phyloP scores from a whole-genome alignment of 2,113 vertebrate genomes.

The Rhinogobius similis region DNA sequence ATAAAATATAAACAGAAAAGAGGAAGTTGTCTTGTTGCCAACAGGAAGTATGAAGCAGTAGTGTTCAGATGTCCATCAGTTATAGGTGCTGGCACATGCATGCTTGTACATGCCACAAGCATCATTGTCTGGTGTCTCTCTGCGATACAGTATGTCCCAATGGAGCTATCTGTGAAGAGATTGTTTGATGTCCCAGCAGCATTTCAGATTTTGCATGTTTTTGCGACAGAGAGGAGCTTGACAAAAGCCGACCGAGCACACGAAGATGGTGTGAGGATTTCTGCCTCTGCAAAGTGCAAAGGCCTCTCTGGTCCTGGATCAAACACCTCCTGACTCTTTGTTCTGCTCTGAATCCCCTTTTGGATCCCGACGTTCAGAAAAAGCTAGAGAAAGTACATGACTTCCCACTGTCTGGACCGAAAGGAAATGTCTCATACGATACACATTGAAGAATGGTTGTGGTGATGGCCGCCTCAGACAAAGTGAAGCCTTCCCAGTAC shows the following conservation, averaged over 20 bases:
- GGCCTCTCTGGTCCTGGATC: slow-evolving; percentile 1
- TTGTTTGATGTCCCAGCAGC: slow-evolving; percentile 21
- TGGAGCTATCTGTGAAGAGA: slow-evolving; percentile 21
- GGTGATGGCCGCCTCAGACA: slow-evolving; percentile 14
- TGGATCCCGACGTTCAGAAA: slow-evolving; percentile 14
- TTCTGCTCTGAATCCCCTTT: slow-evolving; percentile 22
- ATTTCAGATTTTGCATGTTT: slow-evolving; percentile 22
- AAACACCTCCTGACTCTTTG: slow-evolving; percentile 9
- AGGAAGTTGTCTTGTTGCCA: slow-evolving; percentile 37
- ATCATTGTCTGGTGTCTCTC: slow-evolving; percentile 11
- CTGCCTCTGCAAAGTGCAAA: slow-evolving; percentile 22
- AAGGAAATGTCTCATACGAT: slow-evolving; percentile 2
- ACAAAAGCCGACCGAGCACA: slow-evolving; percentile 21
- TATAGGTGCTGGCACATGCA: slow-evolving; percentile 15
- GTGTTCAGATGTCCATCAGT: slow-evolving; percentile 3
- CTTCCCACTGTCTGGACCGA: slow-evolving; percentile 14
- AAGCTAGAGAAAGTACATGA: slow-evolving; percentile 9
- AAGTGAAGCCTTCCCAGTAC: slow-evolving; percentile 14
- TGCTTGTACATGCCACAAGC: slow-evolving; percentile 43
- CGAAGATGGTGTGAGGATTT: slow-evolving; percentile 8
- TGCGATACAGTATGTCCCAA: slow-evolving; percentile 28
- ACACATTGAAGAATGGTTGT: slow-evolving; percentile 1
- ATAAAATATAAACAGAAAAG: slow-evolving; percentile 41
- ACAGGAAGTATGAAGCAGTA: slow-evolving; percentile 41
- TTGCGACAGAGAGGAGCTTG: slow-evolving; percentile 18